Percentiles rank a stretch among this genome's conserved stretches.
phyloP scores from a whole-genome alignment of 2,797 vertebrate species.

The Amblyraja radiata region DNA sequence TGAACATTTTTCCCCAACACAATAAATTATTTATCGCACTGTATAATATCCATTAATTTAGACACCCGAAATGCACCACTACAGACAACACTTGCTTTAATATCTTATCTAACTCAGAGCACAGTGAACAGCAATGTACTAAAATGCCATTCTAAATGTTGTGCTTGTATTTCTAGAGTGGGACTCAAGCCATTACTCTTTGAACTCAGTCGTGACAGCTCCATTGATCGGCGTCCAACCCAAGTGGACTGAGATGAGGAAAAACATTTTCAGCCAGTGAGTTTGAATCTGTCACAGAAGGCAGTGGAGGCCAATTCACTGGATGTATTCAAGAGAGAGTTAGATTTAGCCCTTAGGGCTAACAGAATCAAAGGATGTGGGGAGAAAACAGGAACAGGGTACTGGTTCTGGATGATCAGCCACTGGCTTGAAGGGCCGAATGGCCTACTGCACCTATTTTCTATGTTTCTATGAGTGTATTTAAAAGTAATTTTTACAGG shows the following conservation, averaged over 20 bases:
- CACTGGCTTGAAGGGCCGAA: no score
- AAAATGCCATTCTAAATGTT: not conserved
- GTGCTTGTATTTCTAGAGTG: not conserved
- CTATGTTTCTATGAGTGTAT: not conserved
- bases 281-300: no score
- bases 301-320: no score
- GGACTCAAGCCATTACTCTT: not conserved
- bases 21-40: not conserved
- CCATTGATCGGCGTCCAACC: not conserved
- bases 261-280: no score
- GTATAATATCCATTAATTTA: not conserved
- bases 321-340: no score
- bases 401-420: no score
- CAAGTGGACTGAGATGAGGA: not conserved
- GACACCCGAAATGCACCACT: not conserved
- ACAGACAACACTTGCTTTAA: not conserved
- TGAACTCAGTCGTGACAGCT: not conserved
- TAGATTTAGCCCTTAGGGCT: no score
- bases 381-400: no score
- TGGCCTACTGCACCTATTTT: no score
- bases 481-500: not conserved
- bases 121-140: not conserved
- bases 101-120: not conserved
- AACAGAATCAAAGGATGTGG: not conserved
- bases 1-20: not conserved